Percentiles rank a stretch among this genome's conserved stretches.
These are phyloP conservation scores for Siniperca knerii DNA, from an alignment of 2,113 vertebrate species.

Conservation along the genomic window DNA sequence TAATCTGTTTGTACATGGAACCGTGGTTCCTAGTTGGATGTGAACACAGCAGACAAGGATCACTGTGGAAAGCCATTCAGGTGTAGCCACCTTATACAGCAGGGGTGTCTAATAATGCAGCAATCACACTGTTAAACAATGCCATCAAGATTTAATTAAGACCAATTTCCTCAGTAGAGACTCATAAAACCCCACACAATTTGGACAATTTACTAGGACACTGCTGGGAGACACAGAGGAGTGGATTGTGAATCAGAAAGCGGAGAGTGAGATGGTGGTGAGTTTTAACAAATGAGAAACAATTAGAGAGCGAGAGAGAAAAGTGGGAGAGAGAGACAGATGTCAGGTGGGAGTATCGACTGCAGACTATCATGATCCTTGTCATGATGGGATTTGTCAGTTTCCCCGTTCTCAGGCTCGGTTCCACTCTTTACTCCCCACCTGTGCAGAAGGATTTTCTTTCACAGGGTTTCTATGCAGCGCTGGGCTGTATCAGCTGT, in stretches of 20 bases:
- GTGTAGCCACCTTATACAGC: conserved; percentile 26
- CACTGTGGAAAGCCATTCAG: conserved; percentile 27
- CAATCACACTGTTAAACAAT: conserved; percentile 61
- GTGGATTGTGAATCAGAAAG: conserved; percentile 19
- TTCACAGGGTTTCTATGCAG: conserved; percentile 70
- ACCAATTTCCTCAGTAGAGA: conserved; percentile 58
- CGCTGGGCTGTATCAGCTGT: conserved; percentile 68
- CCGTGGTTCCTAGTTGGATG: neutral
- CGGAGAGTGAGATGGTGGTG: neutral
- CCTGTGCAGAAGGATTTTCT: conserved; percentile 71
- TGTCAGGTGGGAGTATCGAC: conserved; percentile 61
- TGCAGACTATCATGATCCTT: conserved; percentile 51
- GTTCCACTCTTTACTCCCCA: conserved; percentile 60
- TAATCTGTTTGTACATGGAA: conserved; percentile 6
- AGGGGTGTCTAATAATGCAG: conserved; percentile 42
- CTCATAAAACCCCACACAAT: conserved; percentile 55
- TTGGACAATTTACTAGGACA: conserved; percentile 62
- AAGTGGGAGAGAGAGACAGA: conserved; percentile 31
- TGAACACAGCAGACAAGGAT: conserved; percentile 3
- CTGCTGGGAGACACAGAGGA: conserved; percentile 49
- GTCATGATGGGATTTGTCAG: conserved; percentile 76
- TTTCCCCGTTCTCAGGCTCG: conserved; percentile 37
- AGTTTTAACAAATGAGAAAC: conserved; percentile 32
- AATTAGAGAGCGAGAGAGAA: conserved; percentile 8
- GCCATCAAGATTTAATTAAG: conserved; percentile 62